phyloP scores from a whole-genome alignment of 2,113 vertebrate species.

The Euleptes europaea region DNA sequence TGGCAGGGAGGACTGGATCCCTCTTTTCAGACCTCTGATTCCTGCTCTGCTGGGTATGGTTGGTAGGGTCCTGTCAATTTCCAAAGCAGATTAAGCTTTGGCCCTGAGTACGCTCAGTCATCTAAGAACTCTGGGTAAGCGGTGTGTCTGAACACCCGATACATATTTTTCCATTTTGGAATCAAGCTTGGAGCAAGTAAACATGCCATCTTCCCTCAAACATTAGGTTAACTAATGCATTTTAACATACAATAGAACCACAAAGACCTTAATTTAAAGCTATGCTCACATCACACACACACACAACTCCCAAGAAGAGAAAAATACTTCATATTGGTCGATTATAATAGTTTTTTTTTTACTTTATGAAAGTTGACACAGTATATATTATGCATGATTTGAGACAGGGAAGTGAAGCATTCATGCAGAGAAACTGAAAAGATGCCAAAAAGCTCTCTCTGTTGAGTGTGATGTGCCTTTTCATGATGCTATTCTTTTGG shows the following conservation, averaged over 20 bases:
- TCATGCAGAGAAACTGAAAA: background rate
- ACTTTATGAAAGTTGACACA: background rate
- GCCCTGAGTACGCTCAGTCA: background rate
- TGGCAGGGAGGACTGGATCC: background rate
- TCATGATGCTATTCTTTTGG: background rate
- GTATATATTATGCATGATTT: background rate
- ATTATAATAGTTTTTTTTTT: slow-evolving; percentile 1
- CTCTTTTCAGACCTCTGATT: background rate
- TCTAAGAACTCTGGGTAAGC: background rate
- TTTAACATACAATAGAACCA: background rate
- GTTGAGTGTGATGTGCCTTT: background rate
- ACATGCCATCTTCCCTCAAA: background rate
- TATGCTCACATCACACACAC: background rate
- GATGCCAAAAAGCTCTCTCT: background rate
- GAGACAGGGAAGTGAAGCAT: slow-evolving; percentile 6
- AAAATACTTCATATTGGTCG: background rate
- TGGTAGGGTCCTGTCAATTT: background rate
- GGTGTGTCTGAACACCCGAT: background rate
- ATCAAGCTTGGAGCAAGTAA: background rate
- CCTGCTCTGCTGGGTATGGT: too few relatives aligned
- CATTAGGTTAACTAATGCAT: background rate
- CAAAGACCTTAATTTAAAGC: background rate
- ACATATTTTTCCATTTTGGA: slow-evolving; percentile 2
- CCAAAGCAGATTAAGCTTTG: background rate
- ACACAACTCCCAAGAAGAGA: background rate